These are phyloP conservation scores for Pseudomyrmex flavicornis DNA, from an alignment of 1,140 invertebrate genomes.

Conservation along the genomic window DNA sequence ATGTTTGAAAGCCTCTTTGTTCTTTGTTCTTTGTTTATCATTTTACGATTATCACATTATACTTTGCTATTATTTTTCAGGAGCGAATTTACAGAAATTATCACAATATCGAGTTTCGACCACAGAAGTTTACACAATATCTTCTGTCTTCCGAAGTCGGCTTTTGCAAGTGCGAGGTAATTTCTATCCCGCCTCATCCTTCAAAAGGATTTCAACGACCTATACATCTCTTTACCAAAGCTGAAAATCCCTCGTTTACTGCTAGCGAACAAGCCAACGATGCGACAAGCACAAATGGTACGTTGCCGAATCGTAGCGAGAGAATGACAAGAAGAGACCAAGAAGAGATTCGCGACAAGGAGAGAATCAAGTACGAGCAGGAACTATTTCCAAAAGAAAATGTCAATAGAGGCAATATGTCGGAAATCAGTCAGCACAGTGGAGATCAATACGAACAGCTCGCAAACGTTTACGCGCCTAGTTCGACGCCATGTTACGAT, in stretches of 20 bases:
- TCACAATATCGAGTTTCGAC: conserved; percentile 93
- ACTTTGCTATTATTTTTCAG: conserved; percentile 85
- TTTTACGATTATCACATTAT: not conserved
- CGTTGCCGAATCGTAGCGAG: conserved; percentile 68
- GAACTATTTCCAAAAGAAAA: conserved; percentile 76
- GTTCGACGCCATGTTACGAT: conserved; percentile 85
- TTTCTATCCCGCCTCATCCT: conserved; percentile 93
- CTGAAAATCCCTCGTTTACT: conserved; percentile 84
- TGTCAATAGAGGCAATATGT: conserved; percentile 65
- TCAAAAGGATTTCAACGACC: conserved; percentile 96
- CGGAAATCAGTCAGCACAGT: conserved; percentile 81
- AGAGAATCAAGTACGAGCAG: conserved; percentile 77
- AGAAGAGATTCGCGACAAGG: conserved; percentile 68
- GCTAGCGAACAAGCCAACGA: conserved; percentile 79
- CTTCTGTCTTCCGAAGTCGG: conserved; percentile 95
- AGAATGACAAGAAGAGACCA: conserved; percentile 81
- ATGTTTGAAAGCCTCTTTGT: conserved; percentile 11
- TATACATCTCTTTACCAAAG: conserved; percentile 94
- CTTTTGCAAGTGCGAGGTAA: conserved; percentile 94
- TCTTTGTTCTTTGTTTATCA: not conserved
- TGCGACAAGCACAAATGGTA: not conserved
- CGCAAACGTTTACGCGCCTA: conserved; percentile 87
- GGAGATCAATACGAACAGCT: conserved; percentile 83
- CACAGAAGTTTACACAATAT: conserved; percentile 96
- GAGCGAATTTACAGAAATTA: conserved; percentile 95